Evolutionary conservation across 2,888 invertebrate genomes (phyloP), one percentile per base, ranked within the genome.

Genomic region (Gortyna flavago): DNA sequence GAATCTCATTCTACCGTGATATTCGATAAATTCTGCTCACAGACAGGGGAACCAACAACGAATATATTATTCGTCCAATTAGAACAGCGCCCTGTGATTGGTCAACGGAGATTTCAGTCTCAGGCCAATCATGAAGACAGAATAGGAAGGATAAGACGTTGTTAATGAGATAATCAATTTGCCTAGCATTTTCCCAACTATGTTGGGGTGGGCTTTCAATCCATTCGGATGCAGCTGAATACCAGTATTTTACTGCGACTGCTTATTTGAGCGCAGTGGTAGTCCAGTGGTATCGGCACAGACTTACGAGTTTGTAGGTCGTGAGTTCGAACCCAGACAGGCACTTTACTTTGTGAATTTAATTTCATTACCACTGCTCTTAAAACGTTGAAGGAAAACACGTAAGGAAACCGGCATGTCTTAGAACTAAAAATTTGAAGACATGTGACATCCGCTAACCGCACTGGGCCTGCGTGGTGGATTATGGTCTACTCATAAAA

Each of bases 51-150:
- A 75, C 77, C 79, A 82, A 83, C 81, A 80, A 86, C 82, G 89
- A 90, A 92, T 93, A 92, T 90, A 90, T 93, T 93, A 93, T 89
- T 91, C 88, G 90, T 92, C 89, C 93, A 93, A 94, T 94, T 93
- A 94, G 93, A 90, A 89, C 79, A 80, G 80, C 75, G 82, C 83
- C 68, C 87, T 88, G 89, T 91, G 94, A 94, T 93, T 93, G 93
- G 93, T 91, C 93, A 92, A 90, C 86, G 85, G 90, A 90, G 91
- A 91, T 93, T 92, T 91, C 89, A 91, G 91, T 90, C 87, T 89
- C 87, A 83, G 84, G 86, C 84, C 86, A 86, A 89, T 89, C 87
- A 87, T 66, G 75, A 32, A 61, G 86, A 79, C 48, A 79, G 84
- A 80, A 21, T 90, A 84, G 48, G 75, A 68, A 84, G 91, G 93